A percentile compares a stretch with the other conserved stretches of the same genome.
phyloP scores from a whole-genome alignment of 2,797 vertebrate species.

The Rhinella marina region DNA sequence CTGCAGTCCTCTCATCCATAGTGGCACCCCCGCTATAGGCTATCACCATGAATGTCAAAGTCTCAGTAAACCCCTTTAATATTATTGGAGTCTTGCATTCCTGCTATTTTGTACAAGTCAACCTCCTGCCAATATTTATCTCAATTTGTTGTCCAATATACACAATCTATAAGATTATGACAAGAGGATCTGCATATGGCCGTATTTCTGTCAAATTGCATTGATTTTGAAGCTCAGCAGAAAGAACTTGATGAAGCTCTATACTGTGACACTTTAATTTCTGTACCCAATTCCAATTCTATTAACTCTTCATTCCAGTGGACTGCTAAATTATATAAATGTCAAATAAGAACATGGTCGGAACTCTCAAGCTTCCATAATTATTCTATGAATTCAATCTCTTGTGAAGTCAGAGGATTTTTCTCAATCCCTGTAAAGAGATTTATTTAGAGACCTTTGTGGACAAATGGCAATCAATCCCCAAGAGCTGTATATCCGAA shows the following conservation, averaged over 20 bases:
- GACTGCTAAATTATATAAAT: slow-evolving; percentile 44
- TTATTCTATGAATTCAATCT: slow-evolving; percentile 33
- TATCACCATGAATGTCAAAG: background rate
- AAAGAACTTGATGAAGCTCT: slow-evolving; percentile 39
- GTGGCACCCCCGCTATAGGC: background rate
- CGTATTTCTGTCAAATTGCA: slow-evolving; percentile 39
- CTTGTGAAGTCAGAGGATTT: slow-evolving; percentile 29
- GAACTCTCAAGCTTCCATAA: slow-evolving; percentile 25
- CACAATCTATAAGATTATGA: slow-evolving; percentile 28
- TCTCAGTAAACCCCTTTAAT: background rate
- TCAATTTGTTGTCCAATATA: slow-evolving; percentile 8
- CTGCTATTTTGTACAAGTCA: background rate
- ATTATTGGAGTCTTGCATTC: background rate
- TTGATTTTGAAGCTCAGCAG: slow-evolving; percentile 43
- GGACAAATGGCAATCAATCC: slow-evolving; percentile 23
- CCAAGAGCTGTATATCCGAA: background rate
- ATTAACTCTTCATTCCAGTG: slow-evolving; percentile 40
- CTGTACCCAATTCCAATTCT: slow-evolving; percentile 38
- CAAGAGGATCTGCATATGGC: slow-evolving; percentile 16
- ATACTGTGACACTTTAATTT: slow-evolving; percentile 46
- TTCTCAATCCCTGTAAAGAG: slow-evolving; percentile 1
- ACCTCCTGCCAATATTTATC: background rate
- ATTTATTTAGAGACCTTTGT: slow-evolving; percentile 27
- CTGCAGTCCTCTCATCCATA: too few relatives aligned
- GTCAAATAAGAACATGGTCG: slow-evolving; percentile 13